Evolutionary conservation across 2,888 invertebrate species (phyloP).

Genomic region (Rambutsinella grinnellia): DNA sequence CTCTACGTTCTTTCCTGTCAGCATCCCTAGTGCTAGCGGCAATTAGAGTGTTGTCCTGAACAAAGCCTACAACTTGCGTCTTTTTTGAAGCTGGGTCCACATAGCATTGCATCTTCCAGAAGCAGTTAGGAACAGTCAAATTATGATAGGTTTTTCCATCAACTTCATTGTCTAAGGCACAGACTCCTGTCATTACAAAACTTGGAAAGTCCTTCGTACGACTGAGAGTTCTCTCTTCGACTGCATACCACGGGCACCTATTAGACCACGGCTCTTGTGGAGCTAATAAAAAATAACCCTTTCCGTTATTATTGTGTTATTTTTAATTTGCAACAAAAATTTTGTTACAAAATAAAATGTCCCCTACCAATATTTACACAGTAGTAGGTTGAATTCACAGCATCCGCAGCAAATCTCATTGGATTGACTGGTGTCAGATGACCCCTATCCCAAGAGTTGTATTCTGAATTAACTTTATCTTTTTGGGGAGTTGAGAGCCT

Average conservation of each 20-base stretch:
- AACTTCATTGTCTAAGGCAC: slow-evolving; percentile 37
- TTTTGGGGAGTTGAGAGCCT: slow-evolving; percentile 47
- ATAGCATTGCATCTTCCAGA: slow-evolving; percentile 60
- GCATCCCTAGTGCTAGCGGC: not conserved
- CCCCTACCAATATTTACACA: slow-evolving; percentile 58
- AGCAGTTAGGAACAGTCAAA: slow-evolving; percentile 48
- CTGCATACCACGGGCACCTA: slow-evolving; percentile 52
- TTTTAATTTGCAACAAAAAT: not conserved
- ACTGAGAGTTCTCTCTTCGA: slow-evolving; percentile 41
- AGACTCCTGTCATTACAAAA: slow-evolving; percentile 52
- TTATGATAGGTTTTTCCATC: slow-evolving; percentile 52
- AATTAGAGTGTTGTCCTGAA: slow-evolving; percentile 49
- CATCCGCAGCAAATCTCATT: slow-evolving; percentile 54
- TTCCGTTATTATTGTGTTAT: not conserved
- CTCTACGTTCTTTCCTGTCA: slow-evolving; percentile 11
- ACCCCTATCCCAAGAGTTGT: slow-evolving; percentile 55
- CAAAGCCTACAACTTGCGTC: slow-evolving; percentile 52
- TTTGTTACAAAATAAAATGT: not conserved
- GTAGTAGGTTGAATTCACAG: slow-evolving; percentile 51
- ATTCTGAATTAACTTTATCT: slow-evolving; percentile 21
- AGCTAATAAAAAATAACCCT: slow-evolving; percentile 21
- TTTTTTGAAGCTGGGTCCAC: slow-evolving; percentile 29
- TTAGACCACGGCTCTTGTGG: slow-evolving; percentile 61
- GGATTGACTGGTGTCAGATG: slow-evolving; percentile 60
- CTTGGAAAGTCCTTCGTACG: slow-evolving; percentile 18